A percentile compares a stretch with the other conserved stretches of the same genome.
Evolutionary conservation across 2,797 vertebrate genomes (phyloP).

Genomic region (Sebastolobus altivelis): DNA sequence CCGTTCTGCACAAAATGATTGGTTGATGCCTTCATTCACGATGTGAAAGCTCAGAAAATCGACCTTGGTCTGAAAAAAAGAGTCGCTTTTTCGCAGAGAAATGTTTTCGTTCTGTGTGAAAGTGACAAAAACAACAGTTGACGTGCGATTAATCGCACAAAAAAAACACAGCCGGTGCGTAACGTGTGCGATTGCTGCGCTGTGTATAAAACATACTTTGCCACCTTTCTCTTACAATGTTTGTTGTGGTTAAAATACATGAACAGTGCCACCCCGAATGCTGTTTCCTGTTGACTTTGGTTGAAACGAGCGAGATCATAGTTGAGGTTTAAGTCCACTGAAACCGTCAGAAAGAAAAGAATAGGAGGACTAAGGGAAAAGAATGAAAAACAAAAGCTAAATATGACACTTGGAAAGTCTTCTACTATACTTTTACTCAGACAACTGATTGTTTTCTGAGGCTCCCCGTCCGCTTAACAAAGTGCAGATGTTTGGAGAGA

Average conservation of each 20-base stretch:
- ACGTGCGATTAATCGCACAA: too few species aligned
- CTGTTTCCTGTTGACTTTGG: not conserved
- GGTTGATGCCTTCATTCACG: too few species aligned
- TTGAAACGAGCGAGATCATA: not conserved
- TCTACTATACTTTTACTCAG: not conserved
- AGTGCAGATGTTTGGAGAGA: constrained; percentile 24
- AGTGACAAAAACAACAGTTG: too few species aligned
- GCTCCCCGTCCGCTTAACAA: constrained; percentile 16
- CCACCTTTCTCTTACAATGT: not conserved
- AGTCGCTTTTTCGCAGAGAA: too few species aligned
- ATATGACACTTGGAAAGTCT: not conserved
- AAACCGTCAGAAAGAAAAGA: not conserved
- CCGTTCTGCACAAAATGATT: too few species aligned
- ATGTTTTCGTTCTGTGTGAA: too few species aligned
- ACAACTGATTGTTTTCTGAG: constrained; percentile 8
- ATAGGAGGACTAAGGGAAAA: not conserved
- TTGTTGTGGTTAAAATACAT: not conserved
- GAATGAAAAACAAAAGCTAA: not conserved
- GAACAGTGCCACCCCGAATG: not conserved
- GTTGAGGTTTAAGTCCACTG: not conserved
- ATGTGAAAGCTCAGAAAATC: too few species aligned
- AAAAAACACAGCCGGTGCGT: too few species aligned
- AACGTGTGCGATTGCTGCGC: not conserved
- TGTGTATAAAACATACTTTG: not conserved
- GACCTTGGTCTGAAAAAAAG: too few species aligned